A percentile compares a stretch with the other conserved stretches of the same genome.
These are phyloP conservation scores for Nysson spinosus DNA, from an alignment of 2,888 invertebrate species.

Conservation along the genomic window DNA sequence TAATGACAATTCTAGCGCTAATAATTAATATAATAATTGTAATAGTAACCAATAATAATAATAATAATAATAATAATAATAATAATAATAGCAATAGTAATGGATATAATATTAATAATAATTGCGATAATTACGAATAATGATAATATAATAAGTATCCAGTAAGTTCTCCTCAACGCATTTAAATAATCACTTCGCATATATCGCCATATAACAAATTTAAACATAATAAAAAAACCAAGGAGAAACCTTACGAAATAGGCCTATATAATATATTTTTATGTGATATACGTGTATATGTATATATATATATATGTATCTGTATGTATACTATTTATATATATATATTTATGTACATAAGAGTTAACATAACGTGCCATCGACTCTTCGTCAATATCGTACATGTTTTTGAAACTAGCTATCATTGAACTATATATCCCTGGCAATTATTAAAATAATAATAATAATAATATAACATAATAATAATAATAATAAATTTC, in stretches of 20 bases:
- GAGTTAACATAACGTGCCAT: constrained; percentile 74
- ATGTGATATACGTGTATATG: constrained; percentile 61
- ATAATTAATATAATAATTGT: constrained; percentile 45
- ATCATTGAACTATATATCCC: constrained; percentile 62
- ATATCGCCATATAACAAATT: constrained; percentile 63
- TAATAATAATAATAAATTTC: constrained; percentile 29
- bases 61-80: constrained; percentile 41
- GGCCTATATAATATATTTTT: constrained; percentile 69
- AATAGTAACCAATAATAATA: constrained; percentile 34
- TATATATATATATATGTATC: constrained; percentile 55
- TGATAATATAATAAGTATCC: constrained; percentile 63
- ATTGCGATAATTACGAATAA: constrained; percentile 56
- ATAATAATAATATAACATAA: constrained; percentile 30
- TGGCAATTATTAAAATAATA: constrained; percentile 42
- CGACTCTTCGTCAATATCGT: constrained; percentile 67
- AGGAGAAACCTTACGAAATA: constrained; percentile 71
- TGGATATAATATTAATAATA: constrained; percentile 48
- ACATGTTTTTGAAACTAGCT: constrained; percentile 67
- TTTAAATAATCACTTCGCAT: constrained; percentile 72
- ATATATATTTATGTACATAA: constrained; percentile 72
- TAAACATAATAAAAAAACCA: constrained; percentile 67
- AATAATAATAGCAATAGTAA: constrained; percentile 49
- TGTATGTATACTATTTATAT: constrained; percentile 60
- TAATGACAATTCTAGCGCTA: constrained; percentile 48
- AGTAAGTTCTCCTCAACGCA: constrained; percentile 71